Base-by-base conservation (phyloP, 1,140 invertebrate genomes). In the Drosophila hydei region DNA sequence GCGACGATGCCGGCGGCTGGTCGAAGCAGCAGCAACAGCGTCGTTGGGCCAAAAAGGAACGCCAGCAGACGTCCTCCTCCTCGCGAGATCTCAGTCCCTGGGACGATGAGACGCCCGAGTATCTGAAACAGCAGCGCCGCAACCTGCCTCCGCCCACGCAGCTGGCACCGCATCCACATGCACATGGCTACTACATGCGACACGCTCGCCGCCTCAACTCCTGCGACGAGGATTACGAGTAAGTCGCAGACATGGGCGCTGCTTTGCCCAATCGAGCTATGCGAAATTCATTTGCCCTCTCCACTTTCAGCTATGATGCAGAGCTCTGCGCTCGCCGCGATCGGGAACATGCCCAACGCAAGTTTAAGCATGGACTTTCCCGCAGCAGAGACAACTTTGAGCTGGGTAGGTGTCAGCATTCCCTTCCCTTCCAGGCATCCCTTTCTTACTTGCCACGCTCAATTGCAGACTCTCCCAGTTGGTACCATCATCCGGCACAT, bases 51-150 rank as follows among this genome's bases (percentile, higher is more conserved):
- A 88, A 92, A 92, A 90, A 91, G 52, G 89, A 91, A 14, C 81
- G 89, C 2, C 92, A 94, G 54, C 92, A 94, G 92, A 93, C 94
- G 30, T 94, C 94, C 54, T 95, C 94, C 0, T 95, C 94, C 18
- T 95, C 94, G 0, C 91, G 95, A 4, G 95, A 95, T 85, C 92
- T 94, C 42, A 95, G 95, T 45, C 94, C 95, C 5, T 95, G 95
- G 94, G 94, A 95, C 60, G 94, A 95, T 72, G 94, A 95, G 56
- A 92, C 93, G 0, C 92, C 93, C 0, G 90, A 91, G 43, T 91
- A 90, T 79, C 67, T 83, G 1, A 91, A 89, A 72, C 65, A 79
- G 11, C n/a, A 71, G 33, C 59, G 68, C 3, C 69, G 69, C 16
- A 54, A 54, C 9, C 16, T 64, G 50, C 71, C 16, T n/a, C 73